Evolutionary conservation across 2,888 invertebrate species (phyloP), one percentile per base, ranked within the genome.

Genomic region (Pristionchus fissidentatus): DNA sequence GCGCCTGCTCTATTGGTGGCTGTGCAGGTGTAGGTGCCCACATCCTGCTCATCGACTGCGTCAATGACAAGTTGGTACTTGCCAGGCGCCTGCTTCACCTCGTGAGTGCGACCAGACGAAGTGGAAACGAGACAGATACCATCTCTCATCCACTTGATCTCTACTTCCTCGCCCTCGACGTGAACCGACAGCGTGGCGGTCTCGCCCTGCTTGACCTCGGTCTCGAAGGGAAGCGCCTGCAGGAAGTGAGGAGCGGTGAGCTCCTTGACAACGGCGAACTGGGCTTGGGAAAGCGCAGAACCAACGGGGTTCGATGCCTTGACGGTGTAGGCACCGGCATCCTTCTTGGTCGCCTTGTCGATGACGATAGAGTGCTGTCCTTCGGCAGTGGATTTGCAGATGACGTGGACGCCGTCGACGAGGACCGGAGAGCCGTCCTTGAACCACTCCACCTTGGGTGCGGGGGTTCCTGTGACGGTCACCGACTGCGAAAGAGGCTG

Each of bases 251-350:
- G 97, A 55, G 96, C 83, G 49, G 85, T 84, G 19, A 83, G 84
- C 4, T 70, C 82, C 49, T 85, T 85, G 55, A 87, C 84, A 26
- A 88, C 85, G 60, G 84, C 87, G 46, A 89, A 86, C 73, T 87
- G 84, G 29, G 87, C 86, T 1, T 93, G 93, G 55, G 93, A 93
- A 3, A 96, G 94, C 0, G 97, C 96, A 91, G 96, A 95, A 0
- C 98, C 98, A 92, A 97, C 96, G 92, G 97, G 97, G 93, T 99
- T 99, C 49, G 94, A 95, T 0, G 97, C 97, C 7, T 96, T 95
- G 0, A 97, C 97, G 93, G 97, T 97, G 93, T 98, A 99, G 93
- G 95, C 95, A 19, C 98, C 98, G 0, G 95, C 96, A 93, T 97
- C 97, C 57, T 96, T 95, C 82, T 96, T 88, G 43, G 85, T 60